Conservation (phyloP, 2,888 invertebrate genomes). For the Molanna angustata region DNA sequence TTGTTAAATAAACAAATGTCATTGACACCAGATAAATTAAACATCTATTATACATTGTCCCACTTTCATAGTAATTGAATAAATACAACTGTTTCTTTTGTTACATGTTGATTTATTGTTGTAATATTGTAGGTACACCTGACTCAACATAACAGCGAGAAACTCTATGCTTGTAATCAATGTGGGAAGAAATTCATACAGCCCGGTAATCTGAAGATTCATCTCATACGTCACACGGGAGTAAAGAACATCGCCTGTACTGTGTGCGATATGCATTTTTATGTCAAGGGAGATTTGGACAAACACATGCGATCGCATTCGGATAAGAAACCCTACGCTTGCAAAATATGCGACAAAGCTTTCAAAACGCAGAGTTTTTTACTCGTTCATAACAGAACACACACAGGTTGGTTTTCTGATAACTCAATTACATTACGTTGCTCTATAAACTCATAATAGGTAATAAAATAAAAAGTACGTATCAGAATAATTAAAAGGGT, state of each 20-base stretch:
- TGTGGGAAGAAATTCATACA: slow-evolving; percentile 73
- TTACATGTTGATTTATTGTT: too few species aligned
- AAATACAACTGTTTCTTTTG: too few species aligned
- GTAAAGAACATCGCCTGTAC: slow-evolving; percentile 50
- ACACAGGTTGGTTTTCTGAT: slow-evolving; percentile 56
- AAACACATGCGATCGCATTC: slow-evolving; percentile 64
- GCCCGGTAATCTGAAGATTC: slow-evolving; percentile 49
- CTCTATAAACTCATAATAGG: too few species aligned
- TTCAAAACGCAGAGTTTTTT: slow-evolving; percentile 84
- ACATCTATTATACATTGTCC: too few species aligned
- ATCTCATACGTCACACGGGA: slow-evolving; percentile 50
- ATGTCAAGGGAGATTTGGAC: slow-evolving; percentile 39
- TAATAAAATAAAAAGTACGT: too few species aligned
- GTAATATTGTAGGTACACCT: slow-evolving; percentile 66
- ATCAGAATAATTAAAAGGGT: too few species aligned
- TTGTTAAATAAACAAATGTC: too few species aligned
- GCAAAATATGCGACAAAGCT: slow-evolving; percentile 79
- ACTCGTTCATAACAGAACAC: slow-evolving; percentile 79
- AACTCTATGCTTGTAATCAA: slow-evolving; percentile 66
- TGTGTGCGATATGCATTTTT: slow-evolving; percentile 45
- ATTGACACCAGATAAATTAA: too few species aligned
- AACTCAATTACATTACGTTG: background rate
- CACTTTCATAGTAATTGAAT: too few species aligned
- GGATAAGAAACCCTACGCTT: slow-evolving; percentile 81
- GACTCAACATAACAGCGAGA: slow-evolving; percentile 67